Evolutionary conservation across 2,113 vertebrate species (phyloP).

Genomic region (Eulemur rufifrons): DNA sequence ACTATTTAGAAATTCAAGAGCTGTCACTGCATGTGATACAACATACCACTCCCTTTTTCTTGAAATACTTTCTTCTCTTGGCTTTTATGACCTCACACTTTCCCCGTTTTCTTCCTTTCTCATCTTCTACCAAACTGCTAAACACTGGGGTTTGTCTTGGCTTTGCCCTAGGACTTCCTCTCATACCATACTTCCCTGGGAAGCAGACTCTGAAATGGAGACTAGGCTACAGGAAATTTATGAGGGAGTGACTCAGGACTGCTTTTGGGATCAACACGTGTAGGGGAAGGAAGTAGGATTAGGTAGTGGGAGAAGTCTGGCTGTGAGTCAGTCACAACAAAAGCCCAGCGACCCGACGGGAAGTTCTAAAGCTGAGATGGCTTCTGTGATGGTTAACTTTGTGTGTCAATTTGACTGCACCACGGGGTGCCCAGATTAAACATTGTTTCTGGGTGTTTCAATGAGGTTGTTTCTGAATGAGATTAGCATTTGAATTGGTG

Average conservation of each 20-base stretch:
- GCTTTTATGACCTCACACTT: background rate
- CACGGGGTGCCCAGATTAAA: background rate
- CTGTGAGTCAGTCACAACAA: background rate
- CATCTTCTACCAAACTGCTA: background rate
- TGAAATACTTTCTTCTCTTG: background rate
- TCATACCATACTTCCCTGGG: background rate
- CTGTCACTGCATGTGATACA: background rate
- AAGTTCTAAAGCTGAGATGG: background rate
- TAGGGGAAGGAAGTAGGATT: background rate
- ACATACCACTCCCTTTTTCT: too few species aligned
- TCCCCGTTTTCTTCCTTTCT: background rate
- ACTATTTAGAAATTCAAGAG: background rate
- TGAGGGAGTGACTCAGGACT: background rate
- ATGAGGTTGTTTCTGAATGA: background rate
- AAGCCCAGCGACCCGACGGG: background rate
- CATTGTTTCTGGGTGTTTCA: background rate
- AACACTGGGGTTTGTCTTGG: background rate
- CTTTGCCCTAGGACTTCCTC: background rate
- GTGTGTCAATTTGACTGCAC: background rate
- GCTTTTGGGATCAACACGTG: background rate
- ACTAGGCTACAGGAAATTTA: background rate
- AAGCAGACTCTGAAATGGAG: background rate
- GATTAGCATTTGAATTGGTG: background rate
- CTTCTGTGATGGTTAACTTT: background rate
- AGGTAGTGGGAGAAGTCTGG: background rate